These are phyloP conservation scores for Siphamia tubifer DNA, from an alignment of 2,113 vertebrate genomes.

Conservation along the genomic window DNA sequence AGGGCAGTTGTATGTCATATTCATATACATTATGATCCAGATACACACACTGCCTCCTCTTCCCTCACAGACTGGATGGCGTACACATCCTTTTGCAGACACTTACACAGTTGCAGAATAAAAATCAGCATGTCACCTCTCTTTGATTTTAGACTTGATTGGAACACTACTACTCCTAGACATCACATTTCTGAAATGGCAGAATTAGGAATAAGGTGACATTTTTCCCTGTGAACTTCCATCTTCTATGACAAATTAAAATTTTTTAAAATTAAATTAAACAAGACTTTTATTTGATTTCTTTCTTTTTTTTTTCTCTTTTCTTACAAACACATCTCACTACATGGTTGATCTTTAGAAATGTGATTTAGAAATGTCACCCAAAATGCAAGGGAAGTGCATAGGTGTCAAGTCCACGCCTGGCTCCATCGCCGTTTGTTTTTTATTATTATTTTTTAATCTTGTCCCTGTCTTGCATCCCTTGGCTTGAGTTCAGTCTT, in stretches of 20 bases:
- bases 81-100: constrained; percentile 79
- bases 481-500: constrained; percentile 61
- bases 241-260: constrained; percentile 87
- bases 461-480: constrained; percentile 3
- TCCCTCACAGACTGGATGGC: constrained; percentile 81
- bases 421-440: constrained; percentile 47
- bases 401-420: constrained; percentile 91
- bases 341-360: constrained; percentile 91
- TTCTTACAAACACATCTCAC: constrained; percentile 96
- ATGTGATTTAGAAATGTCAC: constrained; percentile 91
- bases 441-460: not conserved
- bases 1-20: constrained; percentile 84
- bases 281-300: constrained; percentile 80
- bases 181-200: constrained; percentile 90
- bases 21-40: constrained; percentile 83
- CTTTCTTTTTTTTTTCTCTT: constrained; percentile 34
- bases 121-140: constrained; percentile 82
- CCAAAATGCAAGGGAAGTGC: constrained; percentile 95
- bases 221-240: not conserved
- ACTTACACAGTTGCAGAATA: constrained; percentile 86
- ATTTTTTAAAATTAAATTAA: constrained; percentile 89
- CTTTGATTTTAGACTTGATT: constrained; percentile 82
- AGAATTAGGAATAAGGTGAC: constrained; percentile 79
- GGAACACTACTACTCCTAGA: constrained; percentile 91
- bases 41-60: constrained; percentile 80